Evolutionary conservation across 2,888 invertebrate genomes (phyloP), one percentile per base, ranked within the genome.

Genomic region (Brassicogethes aeneus): DNA sequence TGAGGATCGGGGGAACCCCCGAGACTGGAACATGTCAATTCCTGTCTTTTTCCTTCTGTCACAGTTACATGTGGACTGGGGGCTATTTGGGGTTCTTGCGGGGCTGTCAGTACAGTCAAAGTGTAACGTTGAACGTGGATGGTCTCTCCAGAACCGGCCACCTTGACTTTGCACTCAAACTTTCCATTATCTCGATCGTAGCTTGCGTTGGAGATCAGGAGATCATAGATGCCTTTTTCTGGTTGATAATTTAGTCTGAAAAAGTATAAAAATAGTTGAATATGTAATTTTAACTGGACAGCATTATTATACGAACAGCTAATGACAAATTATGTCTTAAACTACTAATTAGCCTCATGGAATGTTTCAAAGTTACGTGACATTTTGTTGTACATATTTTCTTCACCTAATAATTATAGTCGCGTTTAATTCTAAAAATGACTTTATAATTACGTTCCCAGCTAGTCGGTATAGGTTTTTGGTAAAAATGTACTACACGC

Each of bases 1-100:
- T 77, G 76, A 3, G 93, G 93, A 69, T 91, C 90, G 1, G 93
- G 93, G 34, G 91, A 92, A 12, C 93, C 93, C 0, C 92, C 93
- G 35, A 79, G 73, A 57, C 87, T 90, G 53, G 87, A 84, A 66
- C 89, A 90, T 3, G 81, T 78, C 34, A 90, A 70, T 56, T 86
- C 82, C 52, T 85, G 75, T 43, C 79, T 75, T 50, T 82, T 78
- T 23, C 83, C 88, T 63, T 93, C 93, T 34, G 89, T 87, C 31
- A 87, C 88, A 29, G 82, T 77, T 14, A 88, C 85, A 46, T 80
- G 80, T 2, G 79, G 72, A 29, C 82, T 82, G 1, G 92, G 89
- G 8, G 79, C 75, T 42, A 93, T 81, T 45, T 77, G 70, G 1
- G 93, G 93, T 37, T 82, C 77, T 50, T 85, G 82, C 0, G 93